Percentiles rank a stretch among this genome's conserved stretches.
Evolutionary conservation across 2,888 invertebrate species (phyloP).

Genomic region (Sinentomon sp.): DNA sequence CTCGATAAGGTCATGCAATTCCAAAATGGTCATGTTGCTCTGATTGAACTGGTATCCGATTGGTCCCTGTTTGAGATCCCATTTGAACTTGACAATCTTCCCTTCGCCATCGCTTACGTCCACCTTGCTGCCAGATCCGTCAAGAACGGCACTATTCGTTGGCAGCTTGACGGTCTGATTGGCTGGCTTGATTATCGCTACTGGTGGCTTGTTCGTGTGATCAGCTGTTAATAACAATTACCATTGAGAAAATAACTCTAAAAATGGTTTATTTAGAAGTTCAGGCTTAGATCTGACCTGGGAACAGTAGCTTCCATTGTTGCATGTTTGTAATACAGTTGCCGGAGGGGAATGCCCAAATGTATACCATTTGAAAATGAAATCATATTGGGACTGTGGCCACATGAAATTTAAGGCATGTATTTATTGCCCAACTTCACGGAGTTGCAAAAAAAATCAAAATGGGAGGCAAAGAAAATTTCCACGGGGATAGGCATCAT

Average conservation of each 20-base stretch:
- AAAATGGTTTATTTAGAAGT: not conserved
- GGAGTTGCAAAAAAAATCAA: too few relatives aligned
- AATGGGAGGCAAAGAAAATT: too few relatives aligned
- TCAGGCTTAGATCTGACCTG: not conserved
- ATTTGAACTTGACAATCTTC: conserved; percentile 59
- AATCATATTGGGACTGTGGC: too few relatives aligned
- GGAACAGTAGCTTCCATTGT: too few relatives aligned
- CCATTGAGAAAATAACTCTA: conserved; percentile 5
- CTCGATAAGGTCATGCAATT: conserved; percentile 54
- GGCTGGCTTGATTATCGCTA: conserved; percentile 57
- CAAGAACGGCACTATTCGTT: conserved; percentile 65
- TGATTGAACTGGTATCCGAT: conserved; percentile 51
- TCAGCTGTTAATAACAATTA: conserved; percentile 30
- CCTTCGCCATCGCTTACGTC: too few relatives aligned
- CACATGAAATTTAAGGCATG: too few relatives aligned
- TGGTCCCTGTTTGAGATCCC: conserved; percentile 74
- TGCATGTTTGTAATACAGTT: too few relatives aligned
- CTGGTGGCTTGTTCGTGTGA: conserved; percentile 45
- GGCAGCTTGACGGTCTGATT: conserved; percentile 66
- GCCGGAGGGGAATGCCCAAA: too few relatives aligned
- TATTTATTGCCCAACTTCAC: too few relatives aligned
- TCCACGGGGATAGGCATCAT: too few relatives aligned
- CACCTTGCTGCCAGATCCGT: conserved; percentile 40
- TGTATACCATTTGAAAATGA: too few relatives aligned
- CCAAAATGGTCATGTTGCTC: conserved; percentile 50